Percentiles rank a stretch among this genome's conserved stretches.
These are phyloP conservation scores for Drosophila aldrichi DNA, from an alignment of 2,888 invertebrate genomes.

Conservation along the genomic window DNA sequence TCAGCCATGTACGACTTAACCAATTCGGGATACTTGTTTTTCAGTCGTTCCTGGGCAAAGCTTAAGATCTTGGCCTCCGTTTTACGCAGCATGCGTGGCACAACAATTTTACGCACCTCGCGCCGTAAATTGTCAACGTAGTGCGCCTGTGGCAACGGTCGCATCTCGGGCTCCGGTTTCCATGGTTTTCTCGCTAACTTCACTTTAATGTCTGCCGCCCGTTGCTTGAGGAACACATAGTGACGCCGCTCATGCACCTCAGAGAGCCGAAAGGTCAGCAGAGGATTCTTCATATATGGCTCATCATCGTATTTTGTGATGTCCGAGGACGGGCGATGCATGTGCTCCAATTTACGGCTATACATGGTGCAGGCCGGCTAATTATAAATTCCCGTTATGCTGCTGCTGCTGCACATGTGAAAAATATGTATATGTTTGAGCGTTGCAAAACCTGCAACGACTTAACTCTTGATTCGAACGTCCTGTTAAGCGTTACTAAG, in stretches of 20 bases:
- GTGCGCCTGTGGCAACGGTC: conserved; percentile 86
- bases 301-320: conserved; percentile 84
- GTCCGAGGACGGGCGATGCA: conserved; percentile 83
- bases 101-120: conserved; percentile 87
- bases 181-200: conserved; percentile 68
- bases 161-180: conserved; percentile 85
- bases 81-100: conserved; percentile 88
- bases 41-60: conserved; percentile 87
- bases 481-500: conserved; percentile 64
- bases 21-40: conserved; percentile 86
- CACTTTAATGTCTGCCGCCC: conserved; percentile 83
- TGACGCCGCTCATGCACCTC: conserved; percentile 83
- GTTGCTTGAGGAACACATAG: conserved; percentile 80
- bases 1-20: conserved; percentile 86
- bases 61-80: conserved; percentile 88
- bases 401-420: conserved; percentile 23
- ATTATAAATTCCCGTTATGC: background rate
- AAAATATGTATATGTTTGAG: conserved; percentile 31
- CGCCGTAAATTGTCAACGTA: conserved; percentile 87
- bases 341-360: conserved; percentile 78
- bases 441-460: conserved; percentile 21
- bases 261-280: conserved; percentile 82
- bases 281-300: conserved; percentile 83
- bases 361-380: conserved; percentile 65
- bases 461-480: conserved; percentile 16